These are phyloP conservation scores for Plagiodera versicolora DNA, from an alignment of 2,888 invertebrate genomes.

Conservation along the genomic window DNA sequence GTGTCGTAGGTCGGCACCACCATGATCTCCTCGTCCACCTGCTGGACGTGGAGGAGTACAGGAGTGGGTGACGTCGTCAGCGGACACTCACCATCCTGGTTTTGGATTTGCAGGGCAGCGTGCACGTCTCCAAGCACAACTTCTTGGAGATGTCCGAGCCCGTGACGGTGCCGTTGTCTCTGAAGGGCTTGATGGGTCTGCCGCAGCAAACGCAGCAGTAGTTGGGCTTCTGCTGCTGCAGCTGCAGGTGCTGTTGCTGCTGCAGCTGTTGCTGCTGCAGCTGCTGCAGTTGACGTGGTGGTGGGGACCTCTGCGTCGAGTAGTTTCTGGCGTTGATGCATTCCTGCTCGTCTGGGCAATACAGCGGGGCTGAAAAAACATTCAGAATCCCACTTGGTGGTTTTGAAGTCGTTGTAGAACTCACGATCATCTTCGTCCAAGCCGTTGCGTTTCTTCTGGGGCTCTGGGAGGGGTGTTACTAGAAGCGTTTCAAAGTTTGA, in stretches of 20 bases:
- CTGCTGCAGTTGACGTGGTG: background rate
- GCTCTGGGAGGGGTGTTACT: background rate
- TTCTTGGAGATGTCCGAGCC: background rate
- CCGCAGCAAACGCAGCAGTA: background rate
- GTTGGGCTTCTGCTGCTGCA: background rate
- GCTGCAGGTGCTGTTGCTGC: background rate
- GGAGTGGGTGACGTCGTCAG: too few species aligned
- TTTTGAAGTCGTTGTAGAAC: too few species aligned
- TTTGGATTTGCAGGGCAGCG: background rate
- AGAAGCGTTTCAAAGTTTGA: too few species aligned
- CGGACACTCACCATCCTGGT: background rate
- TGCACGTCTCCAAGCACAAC: background rate
- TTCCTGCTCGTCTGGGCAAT: background rate
- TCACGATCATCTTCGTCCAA: background rate
- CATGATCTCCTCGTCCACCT: background rate
- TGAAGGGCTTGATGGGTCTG: background rate
- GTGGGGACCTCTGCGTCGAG: background rate
- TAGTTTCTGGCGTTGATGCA: background rate
- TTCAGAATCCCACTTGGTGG: too few species aligned
- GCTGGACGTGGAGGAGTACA: too few species aligned
- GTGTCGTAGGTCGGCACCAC: background rate
- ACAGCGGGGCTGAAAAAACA: too few species aligned
- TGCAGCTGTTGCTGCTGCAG: too few species aligned
- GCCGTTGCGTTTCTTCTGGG: background rate
- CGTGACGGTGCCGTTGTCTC: background rate